Conservation (phyloP, 2,797 vertebrate genomes). For the Clarias pachynema region DNA sequence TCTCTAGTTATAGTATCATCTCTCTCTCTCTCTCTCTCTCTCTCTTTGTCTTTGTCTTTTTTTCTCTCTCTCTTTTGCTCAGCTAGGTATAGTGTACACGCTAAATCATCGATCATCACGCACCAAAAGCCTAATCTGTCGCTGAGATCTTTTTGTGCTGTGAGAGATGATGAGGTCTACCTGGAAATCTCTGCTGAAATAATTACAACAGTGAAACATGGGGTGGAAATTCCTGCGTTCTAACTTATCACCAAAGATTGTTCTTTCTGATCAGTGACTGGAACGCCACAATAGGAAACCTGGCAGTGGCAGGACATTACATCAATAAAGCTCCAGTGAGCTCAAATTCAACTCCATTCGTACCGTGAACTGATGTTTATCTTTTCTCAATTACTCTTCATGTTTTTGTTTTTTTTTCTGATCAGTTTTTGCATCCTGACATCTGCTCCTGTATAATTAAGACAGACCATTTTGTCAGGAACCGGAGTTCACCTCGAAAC, state of each 20-base stretch:
- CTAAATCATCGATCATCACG: slow-evolving; percentile 14
- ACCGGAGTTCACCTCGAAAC: slow-evolving; percentile 22
- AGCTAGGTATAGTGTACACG: slow-evolving; percentile 14
- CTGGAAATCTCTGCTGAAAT: slow-evolving; percentile 47
- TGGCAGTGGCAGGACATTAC: slow-evolving; percentile 14
- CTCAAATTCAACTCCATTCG: background rate
- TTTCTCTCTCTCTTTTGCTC: background rate
- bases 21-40: background rate
- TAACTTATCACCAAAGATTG: slow-evolving; percentile 37
- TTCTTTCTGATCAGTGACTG: slow-evolving; percentile 27
- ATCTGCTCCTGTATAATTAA: slow-evolving; percentile 24
- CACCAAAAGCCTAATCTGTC: slow-evolving; percentile 41
- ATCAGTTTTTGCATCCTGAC: slow-evolving; percentile 41
- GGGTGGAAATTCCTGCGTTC: slow-evolving; percentile 8
- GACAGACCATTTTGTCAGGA: slow-evolving; percentile 43
- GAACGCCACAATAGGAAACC: background rate
- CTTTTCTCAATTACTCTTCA: slow-evolving; percentile 25
- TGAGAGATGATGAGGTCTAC: slow-evolving; percentile 51
- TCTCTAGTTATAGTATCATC: background rate
- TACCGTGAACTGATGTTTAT: slow-evolving; percentile 36
- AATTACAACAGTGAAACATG: slow-evolving; percentile 4
- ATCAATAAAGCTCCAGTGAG: slow-evolving; percentile 24
- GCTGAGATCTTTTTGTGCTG: slow-evolving; percentile 41
- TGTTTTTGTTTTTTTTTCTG: slow-evolving; percentile 23
- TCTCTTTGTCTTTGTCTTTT: background rate